Evolutionary conservation across 2,888 invertebrate genomes (phyloP), one percentile per base, ranked within the genome.

Genomic region (Drosophila affinis): DNA sequence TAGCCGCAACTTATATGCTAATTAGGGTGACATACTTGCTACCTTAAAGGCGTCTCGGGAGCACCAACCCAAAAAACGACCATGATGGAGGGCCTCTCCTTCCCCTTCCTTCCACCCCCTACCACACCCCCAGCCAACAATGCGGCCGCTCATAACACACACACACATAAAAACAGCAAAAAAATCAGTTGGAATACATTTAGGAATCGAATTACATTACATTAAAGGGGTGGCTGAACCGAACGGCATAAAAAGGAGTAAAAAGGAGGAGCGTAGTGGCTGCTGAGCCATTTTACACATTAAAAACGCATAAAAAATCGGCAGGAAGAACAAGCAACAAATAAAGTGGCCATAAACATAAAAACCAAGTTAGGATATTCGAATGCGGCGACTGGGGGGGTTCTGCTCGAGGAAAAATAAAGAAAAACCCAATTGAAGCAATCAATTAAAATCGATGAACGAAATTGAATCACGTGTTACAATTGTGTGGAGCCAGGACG

Each of bases 381-480:
- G 7, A 2, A 5, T 21, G 21, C 21, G 64, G 51, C 29, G 27
- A 51, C 14, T 14, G 6, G 48, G 48, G 58, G 57, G 75, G 10
- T 56, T 63, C 64, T 21, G 47, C 49, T 39, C 21, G 61, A 44
- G 9, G 9, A 46, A 69, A 76, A 62, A 24, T 24, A 24, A 24
- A 24, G 24, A 24, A 24, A 24, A 24, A 24, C 2, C 57, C 79
- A 62, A 87, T 84, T 77, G 73, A 75, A 64, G 82, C 89, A 86
- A 88, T 89, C 89, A 85, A 86, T 87, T 89, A 89, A 89, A 86
- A 87, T 86, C 74, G 80, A 72, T 74, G 58, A 77, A 71, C 69
- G 78, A 87, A 87, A 88, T 84, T 84, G 88, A 81, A 88, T 84
- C 87, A 87, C 88, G 81, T 88, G 84, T 79, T 87, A 79, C 81